Evolutionary conservation across 2,113 vertebrate genomes (phyloP), one percentile per base, ranked within the genome.

Genomic region (Campylomormyrus numenius): DNA sequence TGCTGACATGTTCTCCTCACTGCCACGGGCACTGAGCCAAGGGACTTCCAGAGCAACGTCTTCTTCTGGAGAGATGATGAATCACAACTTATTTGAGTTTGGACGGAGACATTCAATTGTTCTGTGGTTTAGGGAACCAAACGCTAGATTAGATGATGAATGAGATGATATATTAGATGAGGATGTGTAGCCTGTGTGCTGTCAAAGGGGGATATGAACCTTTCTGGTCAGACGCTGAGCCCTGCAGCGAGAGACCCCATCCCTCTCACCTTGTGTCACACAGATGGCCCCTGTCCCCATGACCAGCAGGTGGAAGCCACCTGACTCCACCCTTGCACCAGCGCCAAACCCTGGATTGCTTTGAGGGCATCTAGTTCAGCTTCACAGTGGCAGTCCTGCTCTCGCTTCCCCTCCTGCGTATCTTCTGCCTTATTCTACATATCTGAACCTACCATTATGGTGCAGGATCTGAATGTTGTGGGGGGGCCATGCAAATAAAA

Each of bases 61-160:
- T 99, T 99, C 49, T 1, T 94, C 84, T 98, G 97, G 98, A 92
- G 6, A 0, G 35, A 95, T 0, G 97, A 98, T 98, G 94, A 95
- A 94, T 17, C 89, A 19, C n/a, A 8, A 17, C 9, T 58, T 56
- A n/a, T 48, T 10, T 17, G 11, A 1, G 7, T 52, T 31, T 86
- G 3, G 24, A 86, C 2, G 4, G 24, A 86, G 24, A 11, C 46
- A 15, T 86, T 50, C 19, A 4, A 9, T 48, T n/a, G 24, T 49
- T 50, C 46, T 50, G n/a, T n/a, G n/a, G 24, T 52, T 50, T 86
- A 27, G 10, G 21, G 35, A 39, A 35, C 66, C 31, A 74, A 13
- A 19, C 19, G 1, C 53, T 56, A 56, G 6, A 56, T 19, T 53
- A 19, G 17, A 19, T 58, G 56, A 58, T 58, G 56, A 24, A 58